Conservation (phyloP, 2,888 invertebrate genomes). For the Hypselothyrea guttata region DNA sequence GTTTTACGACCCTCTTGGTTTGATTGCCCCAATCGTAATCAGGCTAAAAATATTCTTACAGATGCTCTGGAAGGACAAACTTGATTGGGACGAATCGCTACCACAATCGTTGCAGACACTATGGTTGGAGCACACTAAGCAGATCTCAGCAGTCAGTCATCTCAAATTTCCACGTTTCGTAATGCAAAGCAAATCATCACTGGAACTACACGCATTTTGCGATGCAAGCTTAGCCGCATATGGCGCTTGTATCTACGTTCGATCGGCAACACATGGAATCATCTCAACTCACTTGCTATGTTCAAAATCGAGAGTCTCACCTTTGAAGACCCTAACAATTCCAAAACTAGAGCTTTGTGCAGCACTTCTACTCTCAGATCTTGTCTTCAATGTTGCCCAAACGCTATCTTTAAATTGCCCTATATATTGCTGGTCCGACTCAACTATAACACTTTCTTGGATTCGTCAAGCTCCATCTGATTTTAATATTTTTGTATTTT, state of each 20-base stretch:
- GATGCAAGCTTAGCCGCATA: background rate
- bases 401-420: background rate
- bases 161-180: too few relatives aligned
- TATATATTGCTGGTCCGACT: conserved; percentile 11
- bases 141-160: too few relatives aligned
- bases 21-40: too few relatives aligned
- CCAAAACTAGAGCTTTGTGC: conserved; percentile 1
- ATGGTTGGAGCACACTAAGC: too few relatives aligned
- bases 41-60: background rate
- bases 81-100: conserved; percentile 1
- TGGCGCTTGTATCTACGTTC: background rate
- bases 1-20: background rate
- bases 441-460: conserved; percentile 9
- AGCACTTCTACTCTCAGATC: conserved; percentile 1
- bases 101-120: too few relatives aligned
- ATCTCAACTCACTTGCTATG: background rate
- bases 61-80: background rate
- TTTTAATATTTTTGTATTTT: conserved; percentile 17
- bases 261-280: background rate
- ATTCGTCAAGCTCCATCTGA: conserved; percentile 10
- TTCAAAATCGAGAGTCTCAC: conserved; percentile 1
- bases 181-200: too few relatives aligned
- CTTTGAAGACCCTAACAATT: conserved; percentile 2
- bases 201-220: background rate
- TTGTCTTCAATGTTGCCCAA: background rate